Evolutionary conservation across 2,797 vertebrate species (phyloP).

Genomic region (Melanotaenia trifasciata): DNA sequence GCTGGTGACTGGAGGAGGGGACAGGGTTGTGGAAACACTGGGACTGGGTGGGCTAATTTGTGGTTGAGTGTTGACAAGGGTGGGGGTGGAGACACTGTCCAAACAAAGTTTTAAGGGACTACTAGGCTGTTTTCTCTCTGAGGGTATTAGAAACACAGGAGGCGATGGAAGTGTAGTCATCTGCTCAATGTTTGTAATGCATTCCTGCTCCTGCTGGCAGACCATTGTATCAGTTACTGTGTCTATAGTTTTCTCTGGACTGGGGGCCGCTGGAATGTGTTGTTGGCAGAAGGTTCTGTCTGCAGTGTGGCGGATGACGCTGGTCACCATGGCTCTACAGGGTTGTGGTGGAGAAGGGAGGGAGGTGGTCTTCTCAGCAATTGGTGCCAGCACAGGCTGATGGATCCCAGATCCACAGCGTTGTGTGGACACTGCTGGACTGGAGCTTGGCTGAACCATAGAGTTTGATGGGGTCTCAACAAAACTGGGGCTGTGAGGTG

Average conservation of each 20-base stretch:
- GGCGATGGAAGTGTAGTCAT: slow-evolving; percentile 56
- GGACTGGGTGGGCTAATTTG: slow-evolving; percentile 59
- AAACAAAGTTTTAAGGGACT: slow-evolving; percentile 51
- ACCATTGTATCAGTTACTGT: slow-evolving; percentile 30
- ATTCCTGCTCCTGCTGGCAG: slow-evolving; percentile 59
- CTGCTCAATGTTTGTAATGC: slow-evolving; percentile 57
- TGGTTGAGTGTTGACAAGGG: slow-evolving; percentile 41
- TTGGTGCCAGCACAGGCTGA: slow-evolving; percentile 53
- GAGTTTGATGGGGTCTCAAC: slow-evolving; percentile 79
- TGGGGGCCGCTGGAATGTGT: slow-evolving; percentile 77
- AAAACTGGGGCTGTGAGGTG: slow-evolving; percentile 95
- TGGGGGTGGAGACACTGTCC: slow-evolving; percentile 56
- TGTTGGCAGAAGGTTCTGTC: slow-evolving; percentile 82
- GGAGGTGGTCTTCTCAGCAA: slow-evolving; percentile 51
- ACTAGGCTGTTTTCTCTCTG: slow-evolving; percentile 51
- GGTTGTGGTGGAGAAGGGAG: slow-evolving; percentile 64
- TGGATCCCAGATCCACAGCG: slow-evolving; percentile 46
- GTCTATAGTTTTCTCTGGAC: slow-evolving; percentile 63
- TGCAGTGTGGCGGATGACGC: slow-evolving; percentile 93
- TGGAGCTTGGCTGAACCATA: slow-evolving; percentile 54
- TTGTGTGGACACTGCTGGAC: slow-evolving; percentile 48
- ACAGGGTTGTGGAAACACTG: slow-evolving; percentile 60
- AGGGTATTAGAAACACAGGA: slow-evolving; percentile 42
- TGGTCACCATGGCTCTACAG: slow-evolving; percentile 90
- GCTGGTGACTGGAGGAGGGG: slow-evolving; percentile 82